Evolutionary conservation across 2,888 invertebrate genomes (phyloP).

Genomic region (Aphodius granarius): DNA sequence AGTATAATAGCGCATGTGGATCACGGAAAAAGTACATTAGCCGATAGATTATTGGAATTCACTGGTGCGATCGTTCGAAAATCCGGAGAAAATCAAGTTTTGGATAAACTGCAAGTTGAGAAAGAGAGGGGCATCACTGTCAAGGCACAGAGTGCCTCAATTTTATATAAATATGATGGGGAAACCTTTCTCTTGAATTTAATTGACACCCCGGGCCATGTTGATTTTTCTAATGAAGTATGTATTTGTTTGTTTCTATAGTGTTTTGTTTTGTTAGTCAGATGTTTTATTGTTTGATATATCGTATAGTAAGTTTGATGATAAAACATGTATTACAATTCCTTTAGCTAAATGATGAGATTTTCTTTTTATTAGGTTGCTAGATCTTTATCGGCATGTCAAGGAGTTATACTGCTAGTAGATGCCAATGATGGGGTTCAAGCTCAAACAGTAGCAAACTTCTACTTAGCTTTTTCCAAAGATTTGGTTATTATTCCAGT

Average conservation of each 20-base stretch:
- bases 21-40: slow-evolving; percentile 97
- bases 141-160: slow-evolving; percentile 94
- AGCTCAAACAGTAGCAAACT: slow-evolving; percentile 98
- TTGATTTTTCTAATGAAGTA: slow-evolving; percentile 96
- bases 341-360: neutral
- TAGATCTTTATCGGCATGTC: slow-evolving; percentile 88
- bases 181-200: slow-evolving; percentile 84
- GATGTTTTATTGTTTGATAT: too few species aligned
- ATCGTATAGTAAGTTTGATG: too few species aligned
- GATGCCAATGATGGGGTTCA: slow-evolving; percentile 97
- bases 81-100: slow-evolving; percentile 68
- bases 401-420: slow-evolving; percentile 92
- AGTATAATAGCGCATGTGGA: slow-evolving; percentile 99
- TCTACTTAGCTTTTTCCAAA: slow-evolving; percentile 83
- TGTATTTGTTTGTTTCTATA: slow-evolving; percentile 4
- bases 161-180: slow-evolving; percentile 73
- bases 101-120: slow-evolving; percentile 86
- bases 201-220: slow-evolving; percentile 98
- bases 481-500: slow-evolving; percentile 87
- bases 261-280: neutral
- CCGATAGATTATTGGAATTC: slow-evolving; percentile 91
- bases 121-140: slow-evolving; percentile 97
- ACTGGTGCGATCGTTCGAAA: slow-evolving; percentile 79
- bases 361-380: slow-evolving; percentile 60
- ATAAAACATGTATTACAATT: neutral